phyloP scores from a whole-genome alignment of 2,113 vertebrate species.

The Enhydra lutris region DNA sequence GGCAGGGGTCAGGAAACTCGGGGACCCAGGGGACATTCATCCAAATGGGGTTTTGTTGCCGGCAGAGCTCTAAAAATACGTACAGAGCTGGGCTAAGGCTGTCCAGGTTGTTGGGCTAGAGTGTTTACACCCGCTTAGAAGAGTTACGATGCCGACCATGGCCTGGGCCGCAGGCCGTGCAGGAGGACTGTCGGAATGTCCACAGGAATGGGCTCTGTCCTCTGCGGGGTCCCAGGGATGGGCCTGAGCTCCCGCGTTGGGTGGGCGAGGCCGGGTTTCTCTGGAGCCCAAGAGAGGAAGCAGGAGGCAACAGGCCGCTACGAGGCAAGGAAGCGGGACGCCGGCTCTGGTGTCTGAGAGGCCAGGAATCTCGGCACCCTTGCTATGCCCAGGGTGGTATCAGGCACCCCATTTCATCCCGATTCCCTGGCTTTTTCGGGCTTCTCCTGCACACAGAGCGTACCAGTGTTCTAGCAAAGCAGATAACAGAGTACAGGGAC shows the following conservation, averaged over 20 bases:
- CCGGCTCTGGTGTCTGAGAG: neutral
- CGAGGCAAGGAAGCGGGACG: rapidly evolving
- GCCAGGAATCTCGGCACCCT: neutral
- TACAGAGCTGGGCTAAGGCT: too few species aligned
- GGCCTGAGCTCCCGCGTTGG: rapidly evolving
- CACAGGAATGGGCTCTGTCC: neutral
- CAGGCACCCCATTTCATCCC: neutral
- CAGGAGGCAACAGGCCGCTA: neutral
- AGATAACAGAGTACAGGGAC: neutral
- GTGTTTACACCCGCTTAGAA: neutral
- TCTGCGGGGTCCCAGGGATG: neutral
- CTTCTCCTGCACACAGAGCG: too few species aligned
- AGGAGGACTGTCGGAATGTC: neutral
- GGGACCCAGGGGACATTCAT: neutral
- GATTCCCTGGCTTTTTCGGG: neutral
- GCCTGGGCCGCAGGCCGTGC: neutral
- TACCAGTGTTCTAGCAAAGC: neutral
- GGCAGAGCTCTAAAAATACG: neutral
- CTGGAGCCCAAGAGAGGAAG: neutral
- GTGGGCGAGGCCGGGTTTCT: neutral
- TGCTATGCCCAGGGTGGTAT: too few species aligned
- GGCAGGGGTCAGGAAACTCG: neutral
- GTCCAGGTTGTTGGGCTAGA: neutral
- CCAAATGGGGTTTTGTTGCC: neutral
- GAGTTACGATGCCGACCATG: rapidly evolving